phyloP scores from a whole-genome alignment of 2,113 vertebrate species.

The Embiotoca jacksoni region DNA sequence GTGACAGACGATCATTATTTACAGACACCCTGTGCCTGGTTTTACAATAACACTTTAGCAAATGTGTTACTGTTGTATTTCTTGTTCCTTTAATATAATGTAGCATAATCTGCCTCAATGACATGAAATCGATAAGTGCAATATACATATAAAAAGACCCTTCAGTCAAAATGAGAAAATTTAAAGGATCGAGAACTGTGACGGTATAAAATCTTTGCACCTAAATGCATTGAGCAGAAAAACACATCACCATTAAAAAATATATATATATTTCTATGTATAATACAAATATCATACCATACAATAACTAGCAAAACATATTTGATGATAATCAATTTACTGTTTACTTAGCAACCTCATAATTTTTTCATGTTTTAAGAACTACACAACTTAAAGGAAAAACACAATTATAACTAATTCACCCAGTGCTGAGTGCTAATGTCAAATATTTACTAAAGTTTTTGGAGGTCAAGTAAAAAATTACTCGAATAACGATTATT shows the following conservation, averaged over 20 bases:
- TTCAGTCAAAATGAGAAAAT: neutral
- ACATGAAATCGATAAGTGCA: too few relatives aligned
- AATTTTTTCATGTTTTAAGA: neutral
- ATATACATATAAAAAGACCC: too few relatives aligned
- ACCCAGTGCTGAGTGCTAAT: neutral
- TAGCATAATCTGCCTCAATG: too few relatives aligned
- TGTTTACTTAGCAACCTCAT: neutral
- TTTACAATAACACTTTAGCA: too few relatives aligned
- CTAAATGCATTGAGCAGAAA: neutral
- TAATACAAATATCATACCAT: neutral
- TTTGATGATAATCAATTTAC: neutral
- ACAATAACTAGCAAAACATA: slow-evolving; percentile 2
- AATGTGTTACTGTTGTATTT: neutral
- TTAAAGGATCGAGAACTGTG: too few relatives aligned
- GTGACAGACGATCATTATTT: neutral
- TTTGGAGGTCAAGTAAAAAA: slow-evolving; percentile 2
- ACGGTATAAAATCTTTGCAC: neutral
- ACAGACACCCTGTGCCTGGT: neutral
- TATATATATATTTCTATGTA: neutral
- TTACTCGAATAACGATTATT: too few relatives aligned
- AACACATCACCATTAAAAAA: slow-evolving; percentile 8
- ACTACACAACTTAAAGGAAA: neutral
- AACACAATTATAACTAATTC: slow-evolving; percentile 12
- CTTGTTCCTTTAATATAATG: neutral
- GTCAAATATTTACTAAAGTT: neutral